Percentiles rank a stretch among this genome's conserved stretches.
Conservation (phyloP, 2,113 vertebrate species). For the Toxotes chatareus region DNA sequence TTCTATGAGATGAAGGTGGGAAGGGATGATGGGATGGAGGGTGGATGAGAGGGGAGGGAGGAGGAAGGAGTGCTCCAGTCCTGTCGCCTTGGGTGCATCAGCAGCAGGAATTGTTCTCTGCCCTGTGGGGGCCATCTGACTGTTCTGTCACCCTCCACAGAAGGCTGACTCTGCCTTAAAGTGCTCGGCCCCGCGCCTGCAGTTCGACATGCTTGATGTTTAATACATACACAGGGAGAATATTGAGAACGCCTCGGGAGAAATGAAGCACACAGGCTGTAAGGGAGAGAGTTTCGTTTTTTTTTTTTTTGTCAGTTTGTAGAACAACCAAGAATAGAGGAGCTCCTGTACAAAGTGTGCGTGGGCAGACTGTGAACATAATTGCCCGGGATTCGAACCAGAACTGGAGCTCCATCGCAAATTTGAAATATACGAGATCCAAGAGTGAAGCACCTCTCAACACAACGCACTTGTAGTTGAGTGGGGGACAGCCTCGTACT, state of each 20-base stretch:
- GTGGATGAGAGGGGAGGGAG: constrained; percentile 37
- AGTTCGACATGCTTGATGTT: constrained; percentile 69
- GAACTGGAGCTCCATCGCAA: constrained; percentile 37
- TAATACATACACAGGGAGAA: constrained; percentile 70
- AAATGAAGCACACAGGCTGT: constrained; percentile 42
- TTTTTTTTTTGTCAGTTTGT: constrained; percentile 57
- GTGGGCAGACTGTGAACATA: constrained; percentile 54
- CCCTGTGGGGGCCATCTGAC: constrained; percentile 74
- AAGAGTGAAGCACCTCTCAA: constrained; percentile 52
- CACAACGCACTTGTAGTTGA: constrained; percentile 25
- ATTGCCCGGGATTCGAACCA: constrained; percentile 57
- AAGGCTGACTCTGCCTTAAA: constrained; percentile 71
- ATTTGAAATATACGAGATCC: constrained; percentile 44
- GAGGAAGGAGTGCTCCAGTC: constrained; percentile 58
- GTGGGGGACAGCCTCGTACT: constrained; percentile 21
- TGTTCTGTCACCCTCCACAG: constrained; percentile 77
- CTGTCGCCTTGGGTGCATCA: constrained; percentile 79
- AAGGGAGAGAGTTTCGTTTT: constrained; percentile 17
- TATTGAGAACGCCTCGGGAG: constrained; percentile 57
- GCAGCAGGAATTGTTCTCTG: constrained; percentile 73
- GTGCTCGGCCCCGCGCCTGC: constrained; percentile 58
- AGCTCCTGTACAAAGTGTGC: constrained; percentile 49
- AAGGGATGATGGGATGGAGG: constrained; percentile 54
- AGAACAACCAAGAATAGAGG: constrained; percentile 62
- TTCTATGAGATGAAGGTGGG: constrained; percentile 56